Base-by-base conservation (phyloP, 2,888 invertebrate species). In the Phalera bucephala region DNA sequence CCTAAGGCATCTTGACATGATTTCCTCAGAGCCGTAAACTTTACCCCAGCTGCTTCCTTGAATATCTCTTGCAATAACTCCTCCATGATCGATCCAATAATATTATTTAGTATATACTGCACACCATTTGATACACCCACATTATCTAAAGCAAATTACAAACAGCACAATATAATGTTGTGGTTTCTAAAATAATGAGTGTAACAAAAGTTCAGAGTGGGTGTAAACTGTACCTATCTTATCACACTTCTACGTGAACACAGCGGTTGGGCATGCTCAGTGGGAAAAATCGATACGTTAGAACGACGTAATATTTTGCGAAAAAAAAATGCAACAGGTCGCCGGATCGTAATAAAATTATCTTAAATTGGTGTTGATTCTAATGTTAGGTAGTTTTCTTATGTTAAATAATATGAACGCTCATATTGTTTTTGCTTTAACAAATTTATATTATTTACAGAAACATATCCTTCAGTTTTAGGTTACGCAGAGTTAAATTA, bases 1-100 rank as follows among this genome's bases (percentile, higher is more conserved):
- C 97, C 96, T 78, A 95, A 92, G 55, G 96, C 96, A 86, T 96
- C 95, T 87, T 96, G 96, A 67, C 96, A 95, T 57, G 95, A 92
- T 85, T 95, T 95, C 70, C 94, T 93, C 58, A 97, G 83, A 54
- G 92, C 91, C 39, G 92, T 91, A 64, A 94, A 89, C 82, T 96
- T 97, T 15, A 94, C 93, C 62, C 94, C 94, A 32, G 93, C 93
- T 43, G 96, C 94, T 89, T 97, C 97, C 82, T 94, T 96, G 59
- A 94, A 93, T 66, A 97, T 93, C 80, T 95, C 94, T 76, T 94
- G 92, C 52, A 97, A 91, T 63, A 97, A 91, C 81, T 97, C 96
- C 91, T 97, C 97, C 97, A 97, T 97, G 43, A 61, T 65, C 33
- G 10, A 34, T 33, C 28, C 2, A 21, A 64, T n/a, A n/a, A n/a